Base-by-base conservation (phyloP, 2,113 vertebrate genomes). In the Turnix velox region DNA sequence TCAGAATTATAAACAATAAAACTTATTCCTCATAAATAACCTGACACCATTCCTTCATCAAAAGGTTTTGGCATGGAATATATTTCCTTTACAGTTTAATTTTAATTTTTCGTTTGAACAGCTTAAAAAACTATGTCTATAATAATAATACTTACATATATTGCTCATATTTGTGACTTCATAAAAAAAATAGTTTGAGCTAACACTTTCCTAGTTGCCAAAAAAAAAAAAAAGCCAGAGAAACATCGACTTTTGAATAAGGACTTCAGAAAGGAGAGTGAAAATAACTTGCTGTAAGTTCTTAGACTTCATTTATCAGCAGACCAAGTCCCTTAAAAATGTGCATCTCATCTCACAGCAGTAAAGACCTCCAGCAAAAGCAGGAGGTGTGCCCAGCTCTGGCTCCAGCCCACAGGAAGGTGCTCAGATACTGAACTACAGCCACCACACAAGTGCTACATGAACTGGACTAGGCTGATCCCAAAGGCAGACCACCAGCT, bases 71-170 rank as follows among this genome's bases (percentile, higher is more conserved):
- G 74, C 91, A 92, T 85, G 55, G 84, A 95, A 95, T 4, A 0
- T 35, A 52, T 33, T 79, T 92, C 71, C 39, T 75, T 82, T 91
- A 87, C 37, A 93, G 28, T 68, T 94, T 30, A 42, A 73, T 74
- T 77, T 35, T 65, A 69, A 57, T 52, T 14, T 4, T 61, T 87
- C 54, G 40, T 84, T 79, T 14, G 4, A 87, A 73, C 78, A 76
- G 67, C 65, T 90, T 96, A 92, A 85, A 96, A 95, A 95, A 79
- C 62, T 91, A 92, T 25, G 52, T 78, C 86, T 96, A 54, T 75
- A 88, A 66, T 77, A 88, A 66, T 77, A 93, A 45, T 79, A 92
- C 33, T 90, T 78, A 87, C 91, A 92, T 73, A 87, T 77, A 94
- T 95, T 89, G 75, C 79, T 94, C 33, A 10, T 73, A 85, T 85